phyloP scores from a whole-genome alignment of 2,797 vertebrate genomes.

The Apogon hyalosoma region DNA sequence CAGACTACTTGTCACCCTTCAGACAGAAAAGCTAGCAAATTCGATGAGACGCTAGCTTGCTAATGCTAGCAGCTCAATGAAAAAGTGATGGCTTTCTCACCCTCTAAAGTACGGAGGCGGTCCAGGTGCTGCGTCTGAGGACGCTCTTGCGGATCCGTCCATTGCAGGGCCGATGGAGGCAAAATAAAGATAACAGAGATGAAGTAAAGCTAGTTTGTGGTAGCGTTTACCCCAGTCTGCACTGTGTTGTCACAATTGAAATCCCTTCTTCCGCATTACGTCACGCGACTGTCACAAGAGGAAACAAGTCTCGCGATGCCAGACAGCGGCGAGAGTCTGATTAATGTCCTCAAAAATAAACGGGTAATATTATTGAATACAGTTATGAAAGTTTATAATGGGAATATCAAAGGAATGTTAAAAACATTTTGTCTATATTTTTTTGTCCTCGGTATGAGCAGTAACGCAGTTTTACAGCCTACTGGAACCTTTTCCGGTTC shows the following conservation, averaged over 20 bases:
- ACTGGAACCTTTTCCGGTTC: too few species aligned
- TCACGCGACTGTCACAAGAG: slow-evolving; percentile 68
- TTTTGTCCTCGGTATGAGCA: too few species aligned
- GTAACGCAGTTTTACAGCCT: too few species aligned
- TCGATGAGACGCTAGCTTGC: slow-evolving; percentile 28
- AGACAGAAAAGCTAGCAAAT: background rate
- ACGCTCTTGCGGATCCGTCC: slow-evolving; percentile 72
- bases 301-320: slow-evolving; percentile 47
- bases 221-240: background rate
- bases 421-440: too few species aligned
- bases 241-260: slow-evolving; percentile 26
- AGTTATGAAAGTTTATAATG: too few species aligned
- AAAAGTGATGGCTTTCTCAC: slow-evolving; percentile 55
- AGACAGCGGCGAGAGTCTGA: too few species aligned
- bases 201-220: rapidly evolving
- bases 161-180: slow-evolving; percentile 39
- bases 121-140: slow-evolving; percentile 55
- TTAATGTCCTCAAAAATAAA: too few species aligned
- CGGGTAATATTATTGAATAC: too few species aligned
- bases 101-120: slow-evolving; percentile 75
- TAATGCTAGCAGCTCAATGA: background rate
- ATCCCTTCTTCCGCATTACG: slow-evolving; percentile 50
- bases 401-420: too few species aligned
- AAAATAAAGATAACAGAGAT: rapidly evolving
- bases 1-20: background rate